These are phyloP conservation scores for Hemicrepidius hirtus DNA, from an alignment of 2,888 invertebrate genomes.

Conservation along the genomic window DNA sequence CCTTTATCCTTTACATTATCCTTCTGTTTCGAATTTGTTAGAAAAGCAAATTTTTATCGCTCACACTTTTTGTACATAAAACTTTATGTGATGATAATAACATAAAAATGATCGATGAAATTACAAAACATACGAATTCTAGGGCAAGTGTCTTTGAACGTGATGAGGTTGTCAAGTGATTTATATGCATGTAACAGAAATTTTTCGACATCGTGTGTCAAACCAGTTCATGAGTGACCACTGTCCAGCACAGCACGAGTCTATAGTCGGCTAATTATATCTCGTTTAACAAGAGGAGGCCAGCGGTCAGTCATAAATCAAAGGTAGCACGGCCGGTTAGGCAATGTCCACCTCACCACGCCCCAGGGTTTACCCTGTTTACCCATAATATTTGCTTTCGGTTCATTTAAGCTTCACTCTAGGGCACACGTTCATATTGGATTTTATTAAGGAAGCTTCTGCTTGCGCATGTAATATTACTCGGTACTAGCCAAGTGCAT, in stretches of 20 bases:
- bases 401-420: constrained; percentile 62
- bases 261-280: constrained; percentile 63
- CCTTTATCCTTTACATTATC: too few species aligned
- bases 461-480: constrained; percentile 23
- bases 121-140: too few species aligned
- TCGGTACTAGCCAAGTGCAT: constrained; percentile 26
- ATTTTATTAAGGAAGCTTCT: constrained; percentile 42
- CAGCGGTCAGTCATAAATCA: constrained; percentile 64
- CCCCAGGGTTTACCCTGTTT: constrained; percentile 69
- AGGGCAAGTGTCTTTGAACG: too few species aligned
- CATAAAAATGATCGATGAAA: too few species aligned
- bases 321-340: constrained; percentile 55
- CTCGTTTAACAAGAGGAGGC: constrained; percentile 58
- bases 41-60: too few species aligned
- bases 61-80: too few species aligned
- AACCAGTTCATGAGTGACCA: constrained; percentile 61
- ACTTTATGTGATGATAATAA: too few species aligned
- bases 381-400: constrained; percentile 71
- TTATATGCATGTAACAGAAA: constrained; percentile 4
- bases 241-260: constrained; percentile 64
- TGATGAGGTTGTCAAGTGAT: constrained; percentile 27
- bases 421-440: constrained; percentile 50
- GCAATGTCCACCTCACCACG: constrained; percentile 62
- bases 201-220: constrained; percentile 50
- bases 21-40: too few species aligned